phyloP scores from a whole-genome alignment of 2,888 invertebrate species.

The Cremastobaeus sp. region DNA sequence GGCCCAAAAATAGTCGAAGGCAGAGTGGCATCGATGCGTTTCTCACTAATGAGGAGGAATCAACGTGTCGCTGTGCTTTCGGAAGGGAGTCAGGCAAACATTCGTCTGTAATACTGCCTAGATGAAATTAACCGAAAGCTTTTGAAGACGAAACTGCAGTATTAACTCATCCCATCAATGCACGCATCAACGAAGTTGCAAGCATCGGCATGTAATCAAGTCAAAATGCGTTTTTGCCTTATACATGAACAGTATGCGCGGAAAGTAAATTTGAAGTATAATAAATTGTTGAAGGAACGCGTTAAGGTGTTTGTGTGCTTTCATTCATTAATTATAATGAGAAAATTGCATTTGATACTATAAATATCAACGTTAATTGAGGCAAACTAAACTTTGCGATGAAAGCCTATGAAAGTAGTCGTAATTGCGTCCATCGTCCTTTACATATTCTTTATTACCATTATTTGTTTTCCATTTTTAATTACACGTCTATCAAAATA shows the following conservation, averaged over 20 bases:
- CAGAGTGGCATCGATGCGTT: conserved; percentile 67
- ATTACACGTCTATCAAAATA: too few relatives aligned
- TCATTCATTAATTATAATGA: too few relatives aligned
- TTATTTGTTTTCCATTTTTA: too few relatives aligned
- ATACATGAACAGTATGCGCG: conserved; percentile 2
- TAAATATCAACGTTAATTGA: too few relatives aligned
- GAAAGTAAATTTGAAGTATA: too few relatives aligned
- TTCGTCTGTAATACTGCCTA: conserved; percentile 52
- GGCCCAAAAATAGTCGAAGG: conserved; percentile 56
- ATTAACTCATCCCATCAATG: conserved; percentile 71
- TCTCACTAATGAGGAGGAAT: conserved; percentile 74
- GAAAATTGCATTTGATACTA: too few relatives aligned
- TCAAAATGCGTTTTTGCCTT: conserved; percentile 21
- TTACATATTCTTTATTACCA: too few relatives aligned
- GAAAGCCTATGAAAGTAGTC: too few relatives aligned
- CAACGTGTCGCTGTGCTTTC: conserved; percentile 70
- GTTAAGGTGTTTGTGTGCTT: too few relatives aligned
- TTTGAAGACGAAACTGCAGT: conserved; percentile 72
- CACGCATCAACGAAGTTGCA: conserved; percentile 26
- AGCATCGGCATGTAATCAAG: conserved; percentile 40
- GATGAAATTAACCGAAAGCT: conserved; percentile 64
- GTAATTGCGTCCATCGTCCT: too few relatives aligned
- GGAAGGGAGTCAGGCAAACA: conserved; percentile 51
- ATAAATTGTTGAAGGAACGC: too few relatives aligned
- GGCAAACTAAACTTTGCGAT: too few relatives aligned